phyloP scores from a whole-genome alignment of 2,113 vertebrate species.

The Ammodytes marinus region DNA sequence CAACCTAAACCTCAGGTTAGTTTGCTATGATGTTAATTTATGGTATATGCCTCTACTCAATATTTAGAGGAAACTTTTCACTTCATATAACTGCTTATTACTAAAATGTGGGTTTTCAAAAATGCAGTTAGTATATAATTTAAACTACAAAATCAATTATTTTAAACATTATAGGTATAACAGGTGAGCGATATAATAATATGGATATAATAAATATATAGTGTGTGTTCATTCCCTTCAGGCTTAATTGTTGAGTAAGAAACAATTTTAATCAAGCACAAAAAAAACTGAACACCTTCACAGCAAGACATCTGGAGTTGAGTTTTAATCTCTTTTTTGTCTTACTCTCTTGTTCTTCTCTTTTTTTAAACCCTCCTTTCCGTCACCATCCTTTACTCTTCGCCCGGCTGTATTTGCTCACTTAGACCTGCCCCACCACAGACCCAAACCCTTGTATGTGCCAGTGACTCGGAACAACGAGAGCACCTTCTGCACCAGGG shows the following conservation, averaged over 20 bases:
- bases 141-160: neutral
- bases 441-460: slow-evolving; percentile 94
- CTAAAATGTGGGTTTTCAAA: neutral
- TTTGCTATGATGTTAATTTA: neutral
- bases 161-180: neutral
- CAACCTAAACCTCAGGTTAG: neutral
- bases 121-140: neutral
- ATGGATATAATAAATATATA: neutral
- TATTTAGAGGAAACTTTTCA: neutral
- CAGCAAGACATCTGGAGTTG: neutral
- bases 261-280: neutral
- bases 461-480: slow-evolving; percentile 91
- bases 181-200: neutral
- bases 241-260: slow-evolving; percentile 1
- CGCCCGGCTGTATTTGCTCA: neutral
- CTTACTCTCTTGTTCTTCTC: neutral
- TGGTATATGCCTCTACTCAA: neutral
- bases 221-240: neutral
- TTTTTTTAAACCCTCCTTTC: neutral
- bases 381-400: neutral
- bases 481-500: slow-evolving; percentile 94
- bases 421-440: slow-evolving; percentile 92
- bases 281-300: neutral
- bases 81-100: neutral
- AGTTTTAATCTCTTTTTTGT: slow-evolving; percentile 3